Percentiles rank a stretch among this genome's conserved stretches.
phyloP scores from a whole-genome alignment of 2,113 vertebrate genomes.

The Hyaena hyaena region DNA sequence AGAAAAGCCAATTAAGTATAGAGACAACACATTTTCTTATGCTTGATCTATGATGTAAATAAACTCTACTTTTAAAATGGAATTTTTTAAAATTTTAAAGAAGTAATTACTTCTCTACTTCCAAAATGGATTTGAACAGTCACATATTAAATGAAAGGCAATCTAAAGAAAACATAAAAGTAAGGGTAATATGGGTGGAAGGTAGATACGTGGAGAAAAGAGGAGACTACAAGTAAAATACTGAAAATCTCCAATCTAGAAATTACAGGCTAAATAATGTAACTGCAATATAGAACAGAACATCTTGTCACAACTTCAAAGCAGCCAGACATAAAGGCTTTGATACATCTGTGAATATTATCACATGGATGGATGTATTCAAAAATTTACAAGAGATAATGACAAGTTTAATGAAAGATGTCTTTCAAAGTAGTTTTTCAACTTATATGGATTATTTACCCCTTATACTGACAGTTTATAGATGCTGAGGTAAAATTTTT shows the following conservation, averaged over 20 bases:
- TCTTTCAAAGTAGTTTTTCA: slow-evolving; percentile 33
- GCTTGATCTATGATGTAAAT: not conserved
- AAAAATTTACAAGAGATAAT: slow-evolving; percentile 40
- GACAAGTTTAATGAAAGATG: not conserved
- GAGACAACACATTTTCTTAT: not conserved
- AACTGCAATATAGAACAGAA: not conserved
- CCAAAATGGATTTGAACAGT: not conserved
- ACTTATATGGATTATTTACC: slow-evolving; percentile 29
- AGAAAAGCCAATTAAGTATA: slow-evolving; percentile 2
- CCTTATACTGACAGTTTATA: not conserved
- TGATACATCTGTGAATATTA: slow-evolving; percentile 13
- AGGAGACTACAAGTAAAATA: not conserved
- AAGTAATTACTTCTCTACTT: slow-evolving; percentile 11
- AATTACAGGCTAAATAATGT: not conserved
- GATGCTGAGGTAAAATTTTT: slow-evolving; percentile 18
- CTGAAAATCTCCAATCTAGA: not conserved
- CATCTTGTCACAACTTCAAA: not conserved
- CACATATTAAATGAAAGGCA: not conserved
- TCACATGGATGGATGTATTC: not conserved
- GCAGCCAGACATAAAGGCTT: not conserved
- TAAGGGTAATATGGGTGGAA: not conserved
- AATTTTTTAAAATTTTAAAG: slow-evolving; percentile 30
- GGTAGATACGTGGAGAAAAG: not conserved
- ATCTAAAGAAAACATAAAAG: not conserved
- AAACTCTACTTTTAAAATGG: not conserved